These are phyloP conservation scores for Maconellicoccus hirsutus DNA, from an alignment of 1,140 invertebrate genomes.

Conservation along the genomic window DNA sequence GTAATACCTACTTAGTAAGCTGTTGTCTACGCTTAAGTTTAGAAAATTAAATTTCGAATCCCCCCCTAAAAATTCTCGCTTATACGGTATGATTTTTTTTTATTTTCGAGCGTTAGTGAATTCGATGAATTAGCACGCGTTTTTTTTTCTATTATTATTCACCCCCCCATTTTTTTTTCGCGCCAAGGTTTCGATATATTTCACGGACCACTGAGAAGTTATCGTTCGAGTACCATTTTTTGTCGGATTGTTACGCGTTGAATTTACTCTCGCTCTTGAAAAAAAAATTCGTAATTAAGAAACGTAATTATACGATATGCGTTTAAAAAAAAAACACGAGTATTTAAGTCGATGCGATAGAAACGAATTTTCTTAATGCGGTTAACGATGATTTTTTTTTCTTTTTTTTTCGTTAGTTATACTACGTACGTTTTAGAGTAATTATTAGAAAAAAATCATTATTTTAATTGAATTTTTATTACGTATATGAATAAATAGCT, in stretches of 20 bases:
- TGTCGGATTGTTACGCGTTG: too few species aligned
- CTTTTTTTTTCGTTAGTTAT: background rate
- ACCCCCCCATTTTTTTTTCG: too few species aligned
- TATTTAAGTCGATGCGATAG: background rate
- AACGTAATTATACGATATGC: constrained; percentile 1
- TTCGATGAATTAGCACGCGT: background rate
- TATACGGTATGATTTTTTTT: background rate
- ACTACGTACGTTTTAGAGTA: constrained; percentile 16
- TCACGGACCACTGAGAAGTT: too few species aligned
- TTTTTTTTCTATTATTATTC: too few species aligned
- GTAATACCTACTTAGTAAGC: constrained; percentile 20
- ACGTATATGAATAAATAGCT: constrained; percentile 15
- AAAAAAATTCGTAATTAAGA: background rate
- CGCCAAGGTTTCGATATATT: too few species aligned
- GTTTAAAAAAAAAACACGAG: too few species aligned
- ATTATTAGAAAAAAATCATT: constrained; percentile 17
- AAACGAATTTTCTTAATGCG: constrained; percentile 12
- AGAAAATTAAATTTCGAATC: background rate
- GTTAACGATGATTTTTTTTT: background rate
- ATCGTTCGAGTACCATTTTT: too few species aligned
- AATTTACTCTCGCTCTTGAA: background rate
- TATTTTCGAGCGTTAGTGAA: background rate
- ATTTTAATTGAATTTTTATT: constrained; percentile 19
- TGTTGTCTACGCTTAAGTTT: constrained; percentile 21
- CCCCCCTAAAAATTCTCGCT: too few species aligned